phyloP scores from a whole-genome alignment of 2,113 vertebrate species.

The Albula goreensis region DNA sequence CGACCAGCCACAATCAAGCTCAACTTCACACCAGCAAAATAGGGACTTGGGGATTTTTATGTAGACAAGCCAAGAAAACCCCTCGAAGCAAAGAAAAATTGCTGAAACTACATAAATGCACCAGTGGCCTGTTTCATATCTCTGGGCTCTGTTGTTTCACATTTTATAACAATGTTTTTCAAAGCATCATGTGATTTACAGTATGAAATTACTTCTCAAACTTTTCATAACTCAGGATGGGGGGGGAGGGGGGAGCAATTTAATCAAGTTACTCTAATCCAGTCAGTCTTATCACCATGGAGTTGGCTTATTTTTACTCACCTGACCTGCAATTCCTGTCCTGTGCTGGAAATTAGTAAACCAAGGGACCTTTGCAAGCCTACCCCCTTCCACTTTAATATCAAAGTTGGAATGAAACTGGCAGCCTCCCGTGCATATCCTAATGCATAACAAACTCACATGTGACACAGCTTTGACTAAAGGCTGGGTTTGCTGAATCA shows the following conservation, averaged over 20 bases:
- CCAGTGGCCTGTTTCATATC: neutral
- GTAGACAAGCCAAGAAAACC: too few species aligned
- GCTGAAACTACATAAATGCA: neutral
- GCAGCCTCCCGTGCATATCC: too few species aligned
- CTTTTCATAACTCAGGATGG: slow-evolving; percentile 21
- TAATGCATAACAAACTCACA: too few species aligned
- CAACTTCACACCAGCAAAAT: too few species aligned
- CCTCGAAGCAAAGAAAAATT: neutral
- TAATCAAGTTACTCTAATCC: slow-evolving; percentile 51
- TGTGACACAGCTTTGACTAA: slow-evolving; percentile 15
- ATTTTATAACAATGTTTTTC: neutral
- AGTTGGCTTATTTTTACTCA: neutral
- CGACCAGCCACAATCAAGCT: too few species aligned
- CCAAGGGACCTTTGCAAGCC: neutral
- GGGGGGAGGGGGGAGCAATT: slow-evolving; percentile 21
- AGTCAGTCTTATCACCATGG: slow-evolving; percentile 38
- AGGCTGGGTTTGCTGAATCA: slow-evolving; percentile 1
- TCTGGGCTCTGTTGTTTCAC: neutral
- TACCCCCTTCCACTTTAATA: neutral
- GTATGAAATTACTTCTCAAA: neutral
- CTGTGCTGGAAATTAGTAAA: too few species aligned
- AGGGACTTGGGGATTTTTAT: too few species aligned
- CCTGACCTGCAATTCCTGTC: neutral
- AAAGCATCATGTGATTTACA: neutral
- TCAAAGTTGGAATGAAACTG: neutral